Base-by-base conservation (phyloP, 2,797 vertebrate genomes). In the Thripadectes ignobilis region DNA sequence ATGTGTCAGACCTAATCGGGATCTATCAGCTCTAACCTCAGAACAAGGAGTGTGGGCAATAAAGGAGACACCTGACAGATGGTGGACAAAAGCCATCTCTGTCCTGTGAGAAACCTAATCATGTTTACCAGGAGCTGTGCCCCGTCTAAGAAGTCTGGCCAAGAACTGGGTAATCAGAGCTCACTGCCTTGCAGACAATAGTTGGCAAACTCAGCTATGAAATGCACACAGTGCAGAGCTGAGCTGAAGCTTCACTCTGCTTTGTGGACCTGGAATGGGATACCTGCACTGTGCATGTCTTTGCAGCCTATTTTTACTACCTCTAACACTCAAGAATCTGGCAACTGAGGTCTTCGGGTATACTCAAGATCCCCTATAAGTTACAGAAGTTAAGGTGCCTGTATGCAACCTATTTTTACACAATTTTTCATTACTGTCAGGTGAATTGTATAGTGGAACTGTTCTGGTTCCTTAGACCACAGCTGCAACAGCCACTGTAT, bases 171-270 rank as follows among this genome's bases (percentile, higher is more conserved):
- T 85, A 46, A 78, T 48, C n/a, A 49, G 51, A 73, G 15, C 38
- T 61, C 12, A 13, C 15, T 85, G 58, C 61, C n/a, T 79, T 58
- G 23, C 36, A 68, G 58, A 68, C 38, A 73, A 13, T 9, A 49
- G n/a, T 5, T 79, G 67, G 30, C 41, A 86, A 93, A 61, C 57
- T 51, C 51, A 62, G 5, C 34, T 66, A 38, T 3, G 7, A 90
- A 58, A 79, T 30, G 7, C 22, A 34, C 17, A n/a, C 29, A 61
- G 21, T 1, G 4, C 13, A 14, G 32, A 22, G 38, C 41, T 75
- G 38, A 1, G 0, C 26, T 61, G 34, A 10, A 20, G 5, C 30
- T 78, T 54, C 3, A 1, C 24, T 65, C n/a, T 43, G 9, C 26
- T 85, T 61, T 46, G 23, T 36, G 51, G 14, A 52, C 46, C 38